Evolutionary conservation across 2,888 invertebrate species (phyloP).

Genomic region (Mesochorus sp.): DNA sequence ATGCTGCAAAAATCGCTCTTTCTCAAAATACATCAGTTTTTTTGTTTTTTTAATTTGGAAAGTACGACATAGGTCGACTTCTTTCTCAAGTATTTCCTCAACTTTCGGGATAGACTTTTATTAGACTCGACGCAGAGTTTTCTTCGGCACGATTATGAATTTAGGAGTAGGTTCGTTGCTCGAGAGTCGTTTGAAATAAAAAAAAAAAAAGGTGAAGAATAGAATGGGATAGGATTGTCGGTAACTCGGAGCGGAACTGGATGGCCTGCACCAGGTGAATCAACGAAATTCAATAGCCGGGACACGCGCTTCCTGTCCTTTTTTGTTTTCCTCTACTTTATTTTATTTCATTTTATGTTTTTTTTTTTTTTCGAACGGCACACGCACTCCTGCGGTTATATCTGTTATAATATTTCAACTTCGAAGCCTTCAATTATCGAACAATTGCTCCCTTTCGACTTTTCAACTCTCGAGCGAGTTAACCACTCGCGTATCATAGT

Average conservation of each 20-base stretch:
- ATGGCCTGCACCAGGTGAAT: constrained; percentile 41
- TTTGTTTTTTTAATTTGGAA: too few species aligned
- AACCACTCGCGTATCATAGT: neutral
- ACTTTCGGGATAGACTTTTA: too few species aligned
- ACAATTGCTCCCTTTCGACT: neutral
- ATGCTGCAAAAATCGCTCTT: too few species aligned
- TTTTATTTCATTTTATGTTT: neutral
- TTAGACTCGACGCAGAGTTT: too few species aligned
- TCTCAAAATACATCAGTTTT: too few species aligned
- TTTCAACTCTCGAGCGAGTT: neutral
- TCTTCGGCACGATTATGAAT: too few species aligned
- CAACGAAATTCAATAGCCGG: constrained; percentile 32
- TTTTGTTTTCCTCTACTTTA: neutral
- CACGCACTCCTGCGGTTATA: neutral
- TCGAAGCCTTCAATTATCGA: constrained; percentile 10
- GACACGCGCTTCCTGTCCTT: constrained; percentile 31
- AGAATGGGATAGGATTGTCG: too few species aligned
- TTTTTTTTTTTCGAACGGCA: neutral
- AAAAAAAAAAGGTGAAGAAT: too few species aligned
- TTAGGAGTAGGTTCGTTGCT: too few species aligned
- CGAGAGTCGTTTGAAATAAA: too few species aligned
- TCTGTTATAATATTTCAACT: neutral
- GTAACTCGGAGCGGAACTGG: constrained; percentile 51
- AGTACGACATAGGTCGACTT: too few species aligned
- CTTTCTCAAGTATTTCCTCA: too few species aligned